Evolutionary conservation across 2,113 vertebrate genomes (phyloP), one percentile per base, ranked within the genome.

Genomic region (Upupa epops): DNA sequence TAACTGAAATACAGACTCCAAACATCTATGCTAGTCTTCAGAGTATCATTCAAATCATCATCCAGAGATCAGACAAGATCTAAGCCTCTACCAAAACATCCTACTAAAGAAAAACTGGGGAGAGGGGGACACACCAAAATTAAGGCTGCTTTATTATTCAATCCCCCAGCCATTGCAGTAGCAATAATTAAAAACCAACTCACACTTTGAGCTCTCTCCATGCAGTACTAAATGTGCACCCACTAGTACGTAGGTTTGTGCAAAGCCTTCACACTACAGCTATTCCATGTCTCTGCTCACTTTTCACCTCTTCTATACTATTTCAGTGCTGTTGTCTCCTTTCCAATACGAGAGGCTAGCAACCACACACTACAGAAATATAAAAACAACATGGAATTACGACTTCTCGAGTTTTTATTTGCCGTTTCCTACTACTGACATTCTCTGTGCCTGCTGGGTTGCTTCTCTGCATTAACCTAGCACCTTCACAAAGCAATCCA

Each of bases 101-200:
- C 88, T 20, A 86, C 13, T 71, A 51, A 31, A 46, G 12, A 61
- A 34, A 69, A 64, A 11, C 12, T 8, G 51, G 68, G 68, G 22
- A 37, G 7, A 2, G 1, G 0, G 0, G 8, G 20, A 31, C 11
- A n/a, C 1, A 13, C 2, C 26, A 61, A 32, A 61, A 69, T 51
- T 81, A 60, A 65, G 9, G 17, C 4, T 31, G 7, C 16, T 73
- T 58, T 79, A 68, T 7, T 58, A 83, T n/a, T 79, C 34, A 82
- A 42, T 32, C 48, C 64, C 61, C 55, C 29, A 13, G 34, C 13
- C 17, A 78, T 48, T 82, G 82, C 79, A 85, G 49, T 34, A 82
- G 29, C 49, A 68, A 25, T 66, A 66, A 66, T 20, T 42, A 58
- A 49, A 63, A 37, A 54, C 5, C 14, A 71, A 28, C 34, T n/a